Evolutionary conservation across 2,888 invertebrate species (phyloP).

Genomic region (Leptothorax acervorum): DNA sequence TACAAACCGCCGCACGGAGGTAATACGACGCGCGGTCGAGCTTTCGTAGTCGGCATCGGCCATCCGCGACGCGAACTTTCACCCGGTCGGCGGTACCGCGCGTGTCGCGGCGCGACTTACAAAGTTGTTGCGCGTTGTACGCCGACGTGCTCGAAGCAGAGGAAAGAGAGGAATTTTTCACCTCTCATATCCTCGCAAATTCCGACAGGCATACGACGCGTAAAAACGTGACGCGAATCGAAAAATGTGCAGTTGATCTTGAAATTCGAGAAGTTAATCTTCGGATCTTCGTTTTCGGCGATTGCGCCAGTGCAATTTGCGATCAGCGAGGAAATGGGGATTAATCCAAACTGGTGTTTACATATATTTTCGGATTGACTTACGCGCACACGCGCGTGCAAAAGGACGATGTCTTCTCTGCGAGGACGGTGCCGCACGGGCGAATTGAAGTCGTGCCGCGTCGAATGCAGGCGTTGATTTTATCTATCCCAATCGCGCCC

Average conservation of each 20-base stretch:
- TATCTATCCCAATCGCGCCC: background rate
- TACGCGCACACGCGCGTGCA: background rate
- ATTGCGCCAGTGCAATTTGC: slow-evolving; percentile 10
- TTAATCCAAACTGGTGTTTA: background rate
- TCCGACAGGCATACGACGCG: background rate
- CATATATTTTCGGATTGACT: background rate
- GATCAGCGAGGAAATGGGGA: slow-evolving; percentile 3
- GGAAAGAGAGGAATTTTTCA: background rate
- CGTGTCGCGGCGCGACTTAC: slow-evolving; percentile 47
- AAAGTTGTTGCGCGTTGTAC: slow-evolving; percentile 46
- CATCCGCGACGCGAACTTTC: slow-evolving; percentile 80
- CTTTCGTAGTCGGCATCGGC: slow-evolving; percentile 83
- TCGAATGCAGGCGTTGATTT: slow-evolving; percentile 11
- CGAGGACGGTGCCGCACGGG: slow-evolving; percentile 4
- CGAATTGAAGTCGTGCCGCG: slow-evolving; percentile 3
- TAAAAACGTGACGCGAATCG: background rate
- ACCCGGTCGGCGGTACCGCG: slow-evolving; percentile 64
- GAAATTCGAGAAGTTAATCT: background rate
- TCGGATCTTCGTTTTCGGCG: background rate
- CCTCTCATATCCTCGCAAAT: background rate
- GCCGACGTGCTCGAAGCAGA: background rate
- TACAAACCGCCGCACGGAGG: slow-evolving; percentile 72
- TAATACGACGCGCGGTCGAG: slow-evolving; percentile 76
- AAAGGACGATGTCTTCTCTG: background rate
- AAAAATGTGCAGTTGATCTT: slow-evolving; percentile 23